A percentile compares a stretch with the other conserved stretches of the same genome.
These are phyloP conservation scores for Gymnothorax javanicus DNA, from an alignment of 2,797 vertebrate species.

Conservation along the genomic window DNA sequence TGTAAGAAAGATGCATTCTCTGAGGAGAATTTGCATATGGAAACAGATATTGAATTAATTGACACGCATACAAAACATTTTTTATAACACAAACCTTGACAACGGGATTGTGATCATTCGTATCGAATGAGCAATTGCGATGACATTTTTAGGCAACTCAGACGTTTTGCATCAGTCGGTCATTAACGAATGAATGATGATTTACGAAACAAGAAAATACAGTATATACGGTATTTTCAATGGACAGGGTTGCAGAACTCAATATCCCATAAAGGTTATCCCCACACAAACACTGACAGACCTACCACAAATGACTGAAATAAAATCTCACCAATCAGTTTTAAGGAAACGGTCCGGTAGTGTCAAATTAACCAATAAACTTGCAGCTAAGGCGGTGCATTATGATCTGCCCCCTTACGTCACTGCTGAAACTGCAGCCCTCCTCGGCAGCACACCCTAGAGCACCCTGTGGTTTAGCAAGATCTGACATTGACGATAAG, in stretches of 20 bases:
- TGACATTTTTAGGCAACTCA: background rate
- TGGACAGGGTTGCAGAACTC: background rate
- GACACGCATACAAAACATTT: background rate
- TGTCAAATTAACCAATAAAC: conserved; percentile 55
- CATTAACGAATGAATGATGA: background rate
- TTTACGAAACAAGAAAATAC: background rate
- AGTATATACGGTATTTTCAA: background rate
- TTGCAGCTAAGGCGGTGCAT: conserved; percentile 1
- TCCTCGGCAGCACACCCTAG: conserved; percentile 32
- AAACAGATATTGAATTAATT: background rate
- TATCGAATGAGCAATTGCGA: background rate
- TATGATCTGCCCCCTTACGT: conserved; percentile 43
- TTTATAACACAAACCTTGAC: background rate
- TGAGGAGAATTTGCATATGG: background rate
- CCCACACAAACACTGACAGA: too few species aligned
- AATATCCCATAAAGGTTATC: conserved; percentile 15
- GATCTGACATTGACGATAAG: conserved; percentile 47
- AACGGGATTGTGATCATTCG: background rate
- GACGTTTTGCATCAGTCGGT: conserved; percentile 23
- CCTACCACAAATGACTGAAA: conserved; percentile 17
- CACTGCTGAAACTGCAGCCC: conserved; percentile 49
- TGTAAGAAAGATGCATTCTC: background rate
- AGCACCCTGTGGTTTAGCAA: conserved; percentile 14
- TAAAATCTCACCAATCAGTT: conserved; percentile 29
- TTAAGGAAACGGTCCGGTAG: background rate